Evolutionary conservation across 2,888 invertebrate genomes (phyloP), one percentile per base, ranked within the genome.

Genomic region (Epinotia demarniana): DNA sequence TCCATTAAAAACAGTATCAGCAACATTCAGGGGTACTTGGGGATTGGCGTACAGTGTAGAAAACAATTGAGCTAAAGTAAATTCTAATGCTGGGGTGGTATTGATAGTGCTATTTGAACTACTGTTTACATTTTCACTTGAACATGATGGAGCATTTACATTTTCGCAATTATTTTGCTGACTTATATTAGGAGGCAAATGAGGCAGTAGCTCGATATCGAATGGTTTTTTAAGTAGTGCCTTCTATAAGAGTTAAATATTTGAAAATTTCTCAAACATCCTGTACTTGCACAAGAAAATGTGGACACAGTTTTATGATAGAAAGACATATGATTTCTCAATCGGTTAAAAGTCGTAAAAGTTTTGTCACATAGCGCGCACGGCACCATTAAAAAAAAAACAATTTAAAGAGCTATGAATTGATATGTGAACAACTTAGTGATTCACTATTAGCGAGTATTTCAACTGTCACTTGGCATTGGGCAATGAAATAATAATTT

Each of bases 231-330:
- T 61, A 67, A 19, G 67, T 71, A 75, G 43, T 71, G 71, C 49
- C 71, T 58, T 62, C 71, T 58, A 62, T 75, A 71, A 1, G 75
- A 75, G 71, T 46, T 67, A 55, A 75, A 76, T 11, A 72, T 43
- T n/a, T 67, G 60, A 72, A 57, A 72, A 39, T 43, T 27, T n/a
- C 67, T 67, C 8, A 60, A 67, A 46, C 71, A 67, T 19, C 49
- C 39, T 55, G 61, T 11, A 53, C 23, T 60, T 71, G 55, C 60
- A 72, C 71, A 75, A 66, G 71, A 72, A 67, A 46, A 75, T 13
- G 71, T 49, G 12, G 43, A 39, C 33, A 58, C 43, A 8, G 53
- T 6, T 53, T 63, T 61, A 55, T 72, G 72, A 72, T 72, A 63
- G 63, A 72, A 64, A n/a, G 60, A 62, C 71, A 71, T 71, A 53